These are phyloP conservation scores for Bombus picipes DNA, from an alignment of 1,140 invertebrate species.

Conservation along the genomic window DNA sequence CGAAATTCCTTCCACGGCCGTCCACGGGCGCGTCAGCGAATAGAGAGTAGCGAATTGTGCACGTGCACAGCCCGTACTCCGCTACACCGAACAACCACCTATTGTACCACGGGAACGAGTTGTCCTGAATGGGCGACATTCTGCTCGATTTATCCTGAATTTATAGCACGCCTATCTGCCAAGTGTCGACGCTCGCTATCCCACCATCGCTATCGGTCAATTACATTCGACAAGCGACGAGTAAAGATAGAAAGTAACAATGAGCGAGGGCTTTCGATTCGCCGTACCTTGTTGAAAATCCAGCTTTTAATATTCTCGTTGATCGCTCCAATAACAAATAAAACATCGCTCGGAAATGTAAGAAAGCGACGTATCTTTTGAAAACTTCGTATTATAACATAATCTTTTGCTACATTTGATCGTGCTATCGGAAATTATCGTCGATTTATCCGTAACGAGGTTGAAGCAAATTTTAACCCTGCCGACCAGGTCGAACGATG, in stretches of 20 bases:
- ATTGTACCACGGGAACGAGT: slow-evolving; percentile 22
- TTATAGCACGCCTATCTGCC: slow-evolving; percentile 30
- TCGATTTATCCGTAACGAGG: too few species aligned
- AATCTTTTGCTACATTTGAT: too few species aligned
- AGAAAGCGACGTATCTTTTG: too few species aligned
- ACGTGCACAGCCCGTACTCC: slow-evolving; percentile 2
- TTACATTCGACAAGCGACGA: slow-evolving; percentile 5
- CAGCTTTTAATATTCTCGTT: too few species aligned
- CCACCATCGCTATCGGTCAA: background rate
- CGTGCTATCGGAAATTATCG: too few species aligned
- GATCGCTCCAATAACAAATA: too few species aligned
- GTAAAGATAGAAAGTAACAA: background rate
- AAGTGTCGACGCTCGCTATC: slow-evolving; percentile 18
- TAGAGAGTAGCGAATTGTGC: slow-evolving; percentile 28
- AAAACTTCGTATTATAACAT: too few species aligned
- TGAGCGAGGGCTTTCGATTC: background rate
- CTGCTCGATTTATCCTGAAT: slow-evolving; percentile 45
- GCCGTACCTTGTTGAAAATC: background rate
- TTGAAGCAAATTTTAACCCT: background rate
- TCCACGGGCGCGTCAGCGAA: slow-evolving; percentile 27
- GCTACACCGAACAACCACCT: background rate
- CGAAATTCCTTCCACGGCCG: slow-evolving; percentile 42
- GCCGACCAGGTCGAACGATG: background rate
- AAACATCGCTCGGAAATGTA: too few species aligned
- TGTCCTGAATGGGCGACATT: slow-evolving; percentile 15